Evolutionary conservation across 2,888 invertebrate species (phyloP).

Genomic region (Stramonita haemastoma): DNA sequence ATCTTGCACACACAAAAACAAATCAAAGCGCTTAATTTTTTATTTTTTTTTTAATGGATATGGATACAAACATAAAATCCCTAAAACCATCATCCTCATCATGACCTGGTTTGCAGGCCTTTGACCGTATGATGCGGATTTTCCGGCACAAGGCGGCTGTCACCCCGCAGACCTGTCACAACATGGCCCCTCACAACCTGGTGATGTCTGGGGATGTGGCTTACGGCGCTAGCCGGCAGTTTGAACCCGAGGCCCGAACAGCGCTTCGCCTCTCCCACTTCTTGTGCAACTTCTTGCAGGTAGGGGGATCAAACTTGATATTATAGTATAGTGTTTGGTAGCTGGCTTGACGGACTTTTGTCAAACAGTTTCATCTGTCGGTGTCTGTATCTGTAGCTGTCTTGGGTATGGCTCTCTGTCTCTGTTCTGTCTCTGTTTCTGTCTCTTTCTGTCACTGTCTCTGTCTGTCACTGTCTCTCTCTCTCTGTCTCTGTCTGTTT

Average conservation of each 20-base stretch:
- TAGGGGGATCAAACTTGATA: neutral
- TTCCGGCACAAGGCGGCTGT: constrained; percentile 54
- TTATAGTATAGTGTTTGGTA: too few species aligned
- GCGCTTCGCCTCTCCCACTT: constrained; percentile 95
- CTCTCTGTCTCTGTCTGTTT: neutral
- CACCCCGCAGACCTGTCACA: constrained; percentile 53
- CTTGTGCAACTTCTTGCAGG: constrained; percentile 88
- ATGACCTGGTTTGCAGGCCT: constrained; percentile 35
- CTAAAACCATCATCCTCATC: too few species aligned
- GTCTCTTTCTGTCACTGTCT: neutral
- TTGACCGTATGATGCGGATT: constrained; percentile 53
- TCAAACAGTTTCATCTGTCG: too few species aligned
- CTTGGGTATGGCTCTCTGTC: neutral
- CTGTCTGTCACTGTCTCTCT: neutral
- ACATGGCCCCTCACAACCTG: constrained; percentile 84
- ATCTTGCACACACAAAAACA: too few species aligned
- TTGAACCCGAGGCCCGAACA: constrained; percentile 94
- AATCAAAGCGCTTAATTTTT: too few species aligned
- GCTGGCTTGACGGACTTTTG: too few species aligned
- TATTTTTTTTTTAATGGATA: too few species aligned
- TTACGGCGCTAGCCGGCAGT: constrained; percentile 90
- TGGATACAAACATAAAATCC: too few species aligned
- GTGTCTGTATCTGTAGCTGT: neutral
- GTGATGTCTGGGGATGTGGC: constrained; percentile 89
- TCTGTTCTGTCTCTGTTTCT: neutral